A percentile compares a stretch with the other conserved stretches of the same genome.
These are phyloP conservation scores for Psittacula derbiana DNA, from an alignment of 2,797 vertebrate species.

Conservation along the genomic window DNA sequence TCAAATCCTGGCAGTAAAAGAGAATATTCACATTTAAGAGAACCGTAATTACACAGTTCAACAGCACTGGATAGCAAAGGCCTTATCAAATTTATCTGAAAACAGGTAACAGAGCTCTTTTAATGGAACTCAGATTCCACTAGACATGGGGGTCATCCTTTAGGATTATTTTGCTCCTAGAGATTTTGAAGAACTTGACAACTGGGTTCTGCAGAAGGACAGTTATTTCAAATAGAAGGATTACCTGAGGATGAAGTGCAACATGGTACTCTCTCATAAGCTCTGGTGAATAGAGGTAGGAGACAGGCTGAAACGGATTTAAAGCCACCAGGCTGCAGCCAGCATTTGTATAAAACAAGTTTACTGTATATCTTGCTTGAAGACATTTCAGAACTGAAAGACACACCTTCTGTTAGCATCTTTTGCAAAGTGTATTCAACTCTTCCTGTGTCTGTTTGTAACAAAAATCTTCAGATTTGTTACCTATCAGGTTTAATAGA, in stretches of 20 bases:
- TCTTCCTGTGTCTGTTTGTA: neutral
- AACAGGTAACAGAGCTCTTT: neutral
- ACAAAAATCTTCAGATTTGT: neutral
- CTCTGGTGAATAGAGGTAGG: slow-evolving; percentile 86
- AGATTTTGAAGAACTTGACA: neutral
- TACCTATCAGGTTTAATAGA: neutral
- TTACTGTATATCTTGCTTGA: slow-evolving; percentile 86
- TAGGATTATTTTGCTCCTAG: neutral
- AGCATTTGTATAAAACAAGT: slow-evolving; percentile 92
- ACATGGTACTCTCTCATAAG: slow-evolving; percentile 91
- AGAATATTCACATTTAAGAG: neutral
- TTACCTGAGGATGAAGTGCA: slow-evolving; percentile 89
- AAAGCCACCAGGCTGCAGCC: slow-evolving; percentile 95
- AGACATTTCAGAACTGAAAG: slow-evolving; percentile 92
- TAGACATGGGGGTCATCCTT: neutral
- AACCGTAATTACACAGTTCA: neutral
- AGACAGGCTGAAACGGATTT: slow-evolving; percentile 91
- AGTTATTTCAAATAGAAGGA: neutral
- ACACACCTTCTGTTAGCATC: slow-evolving; percentile 14
- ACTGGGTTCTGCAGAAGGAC: neutral
- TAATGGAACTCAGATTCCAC: neutral
- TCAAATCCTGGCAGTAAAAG: slow-evolving; percentile 76
- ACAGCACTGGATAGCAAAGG: neutral
- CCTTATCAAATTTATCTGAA: neutral
- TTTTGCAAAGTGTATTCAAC: neutral